A percentile compares a stretch with the other conserved stretches of the same genome.
These are phyloP conservation scores for Leptothorax acervorum DNA, from an alignment of 2,888 invertebrate species.

Conservation along the genomic window DNA sequence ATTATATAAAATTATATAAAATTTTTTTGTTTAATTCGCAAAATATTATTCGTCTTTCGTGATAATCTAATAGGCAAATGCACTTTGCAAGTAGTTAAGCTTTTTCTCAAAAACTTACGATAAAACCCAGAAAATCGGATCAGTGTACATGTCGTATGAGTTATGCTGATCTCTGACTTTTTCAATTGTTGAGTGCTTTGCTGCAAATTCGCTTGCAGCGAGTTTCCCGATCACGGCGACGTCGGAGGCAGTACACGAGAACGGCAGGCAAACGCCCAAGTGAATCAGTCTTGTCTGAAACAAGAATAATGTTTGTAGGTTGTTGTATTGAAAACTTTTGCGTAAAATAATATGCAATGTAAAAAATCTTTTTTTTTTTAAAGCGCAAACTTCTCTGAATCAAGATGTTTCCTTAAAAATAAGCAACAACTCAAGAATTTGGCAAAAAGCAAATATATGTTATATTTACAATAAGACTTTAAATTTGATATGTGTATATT, in stretches of 20 bases:
- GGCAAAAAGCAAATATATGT: background rate
- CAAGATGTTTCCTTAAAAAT: background rate
- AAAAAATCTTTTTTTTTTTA: background rate
- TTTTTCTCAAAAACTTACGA: conserved; percentile 87
- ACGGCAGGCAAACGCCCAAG: conserved; percentile 92
- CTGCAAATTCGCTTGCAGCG: conserved; percentile 86
- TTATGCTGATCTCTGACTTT: conserved; percentile 90
- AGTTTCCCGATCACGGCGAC: conserved; percentile 86
- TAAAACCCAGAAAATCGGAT: conserved; percentile 90
- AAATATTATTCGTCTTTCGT: background rate
- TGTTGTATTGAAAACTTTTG: background rate
- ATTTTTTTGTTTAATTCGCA: background rate
- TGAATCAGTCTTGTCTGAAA: conserved; percentile 90
- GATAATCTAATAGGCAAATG: background rate
- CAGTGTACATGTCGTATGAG: conserved; percentile 89
- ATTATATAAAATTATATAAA: background rate
- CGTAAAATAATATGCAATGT: background rate
- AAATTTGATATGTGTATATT: background rate
- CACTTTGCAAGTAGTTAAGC: background rate
- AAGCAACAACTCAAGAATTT: background rate
- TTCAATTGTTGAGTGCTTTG: conserved; percentile 86
- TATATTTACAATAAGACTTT: background rate
- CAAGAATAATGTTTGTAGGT: background rate
- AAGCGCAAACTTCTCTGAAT: background rate
- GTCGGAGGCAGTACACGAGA: conserved; percentile 89